A percentile compares a stretch with the other conserved stretches of the same genome.
Conservation (phyloP, 2,888 invertebrate genomes). For the Phengaris arion region DNA sequence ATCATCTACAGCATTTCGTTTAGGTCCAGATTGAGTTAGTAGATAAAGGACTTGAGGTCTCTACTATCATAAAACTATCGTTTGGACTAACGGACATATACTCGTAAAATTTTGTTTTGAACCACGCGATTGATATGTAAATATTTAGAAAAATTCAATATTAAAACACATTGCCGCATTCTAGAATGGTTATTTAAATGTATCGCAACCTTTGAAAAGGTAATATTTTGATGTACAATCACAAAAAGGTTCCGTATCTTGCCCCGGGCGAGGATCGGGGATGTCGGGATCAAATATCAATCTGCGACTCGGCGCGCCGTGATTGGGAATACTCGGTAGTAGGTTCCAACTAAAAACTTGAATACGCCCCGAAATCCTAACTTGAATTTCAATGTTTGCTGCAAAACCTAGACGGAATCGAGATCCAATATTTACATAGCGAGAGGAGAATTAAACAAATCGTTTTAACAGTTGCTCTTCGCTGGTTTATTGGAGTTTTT, state of each 20-base stretch:
- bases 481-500: constrained; percentile 18
- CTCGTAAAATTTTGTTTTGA: background rate
- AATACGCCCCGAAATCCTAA: constrained; percentile 38
- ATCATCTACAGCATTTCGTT: background rate
- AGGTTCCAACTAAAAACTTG: constrained; percentile 40
- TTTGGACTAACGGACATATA: too few species aligned
- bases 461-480: constrained; percentile 23
- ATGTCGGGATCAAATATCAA: constrained; percentile 74
- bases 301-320: constrained; percentile 56
- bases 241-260: constrained; percentile 45
- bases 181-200: constrained; percentile 21
- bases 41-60: background rate
- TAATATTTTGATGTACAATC: constrained; percentile 30
- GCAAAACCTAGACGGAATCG: constrained; percentile 26
- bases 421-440: constrained; percentile 29
- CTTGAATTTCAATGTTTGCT: constrained; percentile 33
- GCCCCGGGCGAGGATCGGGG: constrained; percentile 42
- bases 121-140: background rate
- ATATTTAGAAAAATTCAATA: constrained; percentile 7
- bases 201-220: constrained; percentile 22
- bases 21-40: background rate
- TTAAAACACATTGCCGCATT: constrained; percentile 6
- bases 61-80: too few species aligned
- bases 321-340: constrained; percentile 45
- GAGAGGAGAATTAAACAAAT: constrained; percentile 28